Evolutionary conservation across 2,888 invertebrate species (phyloP).

Genomic region (Pilophorus perplexus): DNA sequence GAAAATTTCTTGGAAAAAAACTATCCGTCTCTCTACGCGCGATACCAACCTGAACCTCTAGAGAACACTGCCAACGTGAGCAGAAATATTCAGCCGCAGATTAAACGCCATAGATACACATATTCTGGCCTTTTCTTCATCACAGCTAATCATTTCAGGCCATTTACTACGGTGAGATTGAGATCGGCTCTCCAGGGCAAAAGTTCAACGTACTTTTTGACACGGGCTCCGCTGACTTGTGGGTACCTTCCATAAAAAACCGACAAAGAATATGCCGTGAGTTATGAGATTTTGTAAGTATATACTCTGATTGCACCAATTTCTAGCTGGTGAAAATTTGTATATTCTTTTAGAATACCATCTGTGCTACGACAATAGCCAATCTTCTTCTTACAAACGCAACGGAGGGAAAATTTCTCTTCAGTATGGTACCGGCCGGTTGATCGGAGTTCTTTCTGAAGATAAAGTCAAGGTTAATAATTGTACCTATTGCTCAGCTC

Average conservation of each 20-base stretch:
- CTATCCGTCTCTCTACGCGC: too few relatives aligned
- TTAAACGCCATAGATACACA: too few relatives aligned
- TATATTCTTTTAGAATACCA: not conserved
- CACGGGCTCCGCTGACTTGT: slow-evolving; percentile 39
- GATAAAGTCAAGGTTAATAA: slow-evolving; percentile 15
- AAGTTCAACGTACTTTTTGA: slow-evolving; percentile 38
- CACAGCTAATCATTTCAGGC: too few relatives aligned
- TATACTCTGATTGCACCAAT: not conserved
- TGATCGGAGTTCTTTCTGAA: slow-evolving; percentile 4
- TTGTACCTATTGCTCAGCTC: too few relatives aligned
- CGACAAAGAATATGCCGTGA: slow-evolving; percentile 22
- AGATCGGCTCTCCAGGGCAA: slow-evolving; percentile 34
- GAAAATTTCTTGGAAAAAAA: not conserved
- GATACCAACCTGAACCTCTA: slow-evolving; percentile 23
- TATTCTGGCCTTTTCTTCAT: too few relatives aligned
- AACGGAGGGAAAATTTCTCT: not conserved
- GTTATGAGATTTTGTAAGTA: too few relatives aligned
- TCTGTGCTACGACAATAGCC: slow-evolving; percentile 2
- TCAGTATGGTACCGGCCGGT: slow-evolving; percentile 21
- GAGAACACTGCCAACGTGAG: slow-evolving; percentile 14
- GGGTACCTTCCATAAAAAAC: slow-evolving; percentile 27
- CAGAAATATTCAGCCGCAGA: too few relatives aligned
- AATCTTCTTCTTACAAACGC: slow-evolving; percentile 8
- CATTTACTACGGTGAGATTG: slow-evolving; percentile 37
- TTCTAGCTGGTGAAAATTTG: not conserved